phyloP scores from a whole-genome alignment of 2,888 invertebrate genomes.

The Ectobius pallidus region DNA sequence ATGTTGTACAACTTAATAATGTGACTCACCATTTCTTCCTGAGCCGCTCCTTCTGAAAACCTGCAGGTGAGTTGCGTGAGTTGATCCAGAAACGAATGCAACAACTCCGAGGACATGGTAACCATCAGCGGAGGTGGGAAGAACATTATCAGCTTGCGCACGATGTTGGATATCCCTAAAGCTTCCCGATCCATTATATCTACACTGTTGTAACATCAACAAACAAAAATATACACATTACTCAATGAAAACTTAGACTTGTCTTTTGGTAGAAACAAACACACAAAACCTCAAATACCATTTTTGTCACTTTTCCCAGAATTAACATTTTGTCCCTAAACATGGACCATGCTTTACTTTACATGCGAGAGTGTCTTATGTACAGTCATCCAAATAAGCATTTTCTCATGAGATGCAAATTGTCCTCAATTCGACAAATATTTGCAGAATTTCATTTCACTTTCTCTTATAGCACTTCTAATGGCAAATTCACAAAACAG shows the following conservation, averaged over 20 bases:
- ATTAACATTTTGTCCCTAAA: too few species aligned
- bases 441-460: too few species aligned
- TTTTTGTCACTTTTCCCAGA: background rate
- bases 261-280: background rate
- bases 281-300: background rate
- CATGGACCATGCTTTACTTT: too few species aligned
- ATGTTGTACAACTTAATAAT: too few species aligned
- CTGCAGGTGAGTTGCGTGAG: conserved; percentile 67
- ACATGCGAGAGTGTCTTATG: too few species aligned
- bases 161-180: conserved; percentile 69
- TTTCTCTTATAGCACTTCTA: too few species aligned
- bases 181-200: conserved; percentile 69
- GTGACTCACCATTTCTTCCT: conserved; percentile 68
- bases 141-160: conserved; percentile 66
- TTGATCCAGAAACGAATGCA: conserved; percentile 64
- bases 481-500: too few species aligned
- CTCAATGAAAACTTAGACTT: background rate
- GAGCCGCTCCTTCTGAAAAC: conserved; percentile 68
- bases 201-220: conserved; percentile 54
- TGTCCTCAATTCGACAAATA: too few species aligned
- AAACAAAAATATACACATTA: conserved; percentile 23
- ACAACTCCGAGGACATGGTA: conserved; percentile 57
- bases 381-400: too few species aligned
- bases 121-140: conserved; percentile 60
- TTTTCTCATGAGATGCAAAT: too few species aligned